Percentiles rank a stretch among this genome's conserved stretches.
Conservation (phyloP, 2,888 invertebrate genomes). For the Drosophila trichaetosa region DNA sequence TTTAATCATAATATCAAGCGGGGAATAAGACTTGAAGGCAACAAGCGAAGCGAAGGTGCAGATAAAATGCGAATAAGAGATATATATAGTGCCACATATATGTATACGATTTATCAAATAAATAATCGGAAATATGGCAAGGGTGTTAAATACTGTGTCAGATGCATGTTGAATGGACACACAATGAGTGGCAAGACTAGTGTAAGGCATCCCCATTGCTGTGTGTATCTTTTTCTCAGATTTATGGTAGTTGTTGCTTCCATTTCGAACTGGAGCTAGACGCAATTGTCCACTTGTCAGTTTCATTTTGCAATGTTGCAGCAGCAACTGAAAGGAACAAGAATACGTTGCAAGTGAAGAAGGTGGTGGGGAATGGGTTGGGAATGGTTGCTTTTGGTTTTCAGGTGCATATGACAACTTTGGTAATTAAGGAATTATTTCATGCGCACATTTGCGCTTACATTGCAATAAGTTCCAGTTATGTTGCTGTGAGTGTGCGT, state of each 20-base stretch:
- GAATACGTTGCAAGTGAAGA: background rate
- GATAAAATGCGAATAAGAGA: background rate
- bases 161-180: background rate
- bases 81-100: background rate
- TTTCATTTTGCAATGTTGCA: constrained; percentile 12
- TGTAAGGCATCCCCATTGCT: background rate
- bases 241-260: background rate
- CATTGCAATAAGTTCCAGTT: constrained; percentile 24
- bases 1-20: background rate
- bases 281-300: constrained; percentile 39
- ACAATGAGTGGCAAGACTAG: background rate
- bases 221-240: background rate
- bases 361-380: background rate
- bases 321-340: background rate
- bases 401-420: constrained; percentile 69
- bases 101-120: background rate
- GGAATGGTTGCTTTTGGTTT: constrained; percentile 11
- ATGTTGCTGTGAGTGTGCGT: background rate
- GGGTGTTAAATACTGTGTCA: background rate
- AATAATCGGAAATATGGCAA: background rate
- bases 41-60: background rate
- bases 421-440: constrained; percentile 80
- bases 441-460: constrained; percentile 62
- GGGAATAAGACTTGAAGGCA: background rate
- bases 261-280: constrained; percentile 6